These are phyloP conservation scores for Polypterus senegalus DNA, from an alignment of 2,113 vertebrate species.

Conservation along the genomic window DNA sequence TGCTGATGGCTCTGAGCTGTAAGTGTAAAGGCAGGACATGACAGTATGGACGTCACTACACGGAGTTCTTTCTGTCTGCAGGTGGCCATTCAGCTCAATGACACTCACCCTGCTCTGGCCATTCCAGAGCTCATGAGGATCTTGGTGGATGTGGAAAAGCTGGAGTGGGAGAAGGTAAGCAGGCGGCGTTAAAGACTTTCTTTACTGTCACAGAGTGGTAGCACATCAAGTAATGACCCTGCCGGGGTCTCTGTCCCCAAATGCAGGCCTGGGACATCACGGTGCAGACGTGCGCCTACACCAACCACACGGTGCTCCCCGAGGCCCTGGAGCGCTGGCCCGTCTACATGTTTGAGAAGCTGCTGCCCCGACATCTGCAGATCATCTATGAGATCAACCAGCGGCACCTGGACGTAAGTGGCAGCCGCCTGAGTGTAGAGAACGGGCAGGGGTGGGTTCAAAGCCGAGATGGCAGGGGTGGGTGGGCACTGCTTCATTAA, in stretches of 20 bases:
- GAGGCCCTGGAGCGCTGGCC: slow-evolving; percentile 80
- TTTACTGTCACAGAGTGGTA: too few relatives aligned
- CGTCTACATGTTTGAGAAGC: slow-evolving; percentile 63
- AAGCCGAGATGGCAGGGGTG: too few relatives aligned
- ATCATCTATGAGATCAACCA: slow-evolving; percentile 72
- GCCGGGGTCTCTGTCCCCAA: neutral
- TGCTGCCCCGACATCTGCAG: slow-evolving; percentile 66
- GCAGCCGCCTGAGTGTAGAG: too few relatives aligned
- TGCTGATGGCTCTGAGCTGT: neutral
- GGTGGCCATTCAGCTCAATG: slow-evolving; percentile 80
- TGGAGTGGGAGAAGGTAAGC: slow-evolving; percentile 70
- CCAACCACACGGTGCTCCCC: slow-evolving; percentile 74
- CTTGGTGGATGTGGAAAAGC: slow-evolving; percentile 65
- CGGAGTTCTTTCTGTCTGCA: slow-evolving; percentile 22
- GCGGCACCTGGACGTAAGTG: slow-evolving; percentile 59
- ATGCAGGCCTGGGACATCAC: slow-evolving; percentile 74
- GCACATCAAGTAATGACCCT: too few relatives aligned
- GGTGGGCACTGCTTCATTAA: too few relatives aligned
- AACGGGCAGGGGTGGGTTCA: too few relatives aligned
- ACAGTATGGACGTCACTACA: neutral
- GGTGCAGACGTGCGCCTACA: slow-evolving; percentile 66
- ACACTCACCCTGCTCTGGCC: slow-evolving; percentile 73
- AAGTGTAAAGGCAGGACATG: neutral
- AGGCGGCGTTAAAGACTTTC: too few relatives aligned
- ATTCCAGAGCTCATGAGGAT: slow-evolving; percentile 79